Evolutionary conservation across 2,888 invertebrate genomes (phyloP).

Genomic region (Tinea trinotella): DNA sequence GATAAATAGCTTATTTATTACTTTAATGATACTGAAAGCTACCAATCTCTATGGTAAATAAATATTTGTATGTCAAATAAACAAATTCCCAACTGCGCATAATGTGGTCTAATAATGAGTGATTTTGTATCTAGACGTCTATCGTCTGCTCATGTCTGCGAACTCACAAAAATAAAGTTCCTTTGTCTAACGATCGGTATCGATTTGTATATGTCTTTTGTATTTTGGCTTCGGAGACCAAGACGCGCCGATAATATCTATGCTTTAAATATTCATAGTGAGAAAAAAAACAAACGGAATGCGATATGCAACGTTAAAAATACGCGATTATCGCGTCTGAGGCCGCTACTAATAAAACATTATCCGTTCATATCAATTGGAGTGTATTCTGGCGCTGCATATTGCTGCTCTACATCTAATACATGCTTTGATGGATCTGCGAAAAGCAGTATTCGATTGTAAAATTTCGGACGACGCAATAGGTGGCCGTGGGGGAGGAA

Average conservation of each 20-base stretch:
- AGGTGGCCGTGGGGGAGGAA: background rate
- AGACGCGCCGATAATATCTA: constrained; percentile 14
- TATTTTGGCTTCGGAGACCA: background rate
- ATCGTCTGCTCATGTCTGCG: background rate
- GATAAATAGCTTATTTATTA: too few species aligned
- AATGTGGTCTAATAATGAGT: too few species aligned
- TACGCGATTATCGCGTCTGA: constrained; percentile 47
- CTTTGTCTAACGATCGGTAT: constrained; percentile 1
- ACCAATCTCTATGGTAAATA: too few species aligned
- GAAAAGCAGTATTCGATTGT: background rate
- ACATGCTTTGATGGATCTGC: background rate
- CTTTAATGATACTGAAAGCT: too few species aligned
- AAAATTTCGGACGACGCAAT: background rate
- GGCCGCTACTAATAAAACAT: constrained; percentile 28
- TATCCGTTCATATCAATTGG: constrained; percentile 23
- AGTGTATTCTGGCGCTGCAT: constrained; percentile 30
- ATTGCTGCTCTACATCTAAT: constrained; percentile 37
- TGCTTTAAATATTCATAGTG: background rate
- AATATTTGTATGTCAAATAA: too few species aligned
- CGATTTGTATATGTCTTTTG: constrained; percentile 4
- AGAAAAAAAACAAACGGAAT: constrained; percentile 43
- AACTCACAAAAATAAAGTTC: background rate
- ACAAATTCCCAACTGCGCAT: too few species aligned
- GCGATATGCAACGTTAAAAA: constrained; percentile 50
- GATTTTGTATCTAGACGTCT: background rate